Percentiles rank a stretch among this genome's conserved stretches.
phyloP scores from a whole-genome alignment of 2,113 vertebrate genomes.

The Psittacula cyanocephala region DNA sequence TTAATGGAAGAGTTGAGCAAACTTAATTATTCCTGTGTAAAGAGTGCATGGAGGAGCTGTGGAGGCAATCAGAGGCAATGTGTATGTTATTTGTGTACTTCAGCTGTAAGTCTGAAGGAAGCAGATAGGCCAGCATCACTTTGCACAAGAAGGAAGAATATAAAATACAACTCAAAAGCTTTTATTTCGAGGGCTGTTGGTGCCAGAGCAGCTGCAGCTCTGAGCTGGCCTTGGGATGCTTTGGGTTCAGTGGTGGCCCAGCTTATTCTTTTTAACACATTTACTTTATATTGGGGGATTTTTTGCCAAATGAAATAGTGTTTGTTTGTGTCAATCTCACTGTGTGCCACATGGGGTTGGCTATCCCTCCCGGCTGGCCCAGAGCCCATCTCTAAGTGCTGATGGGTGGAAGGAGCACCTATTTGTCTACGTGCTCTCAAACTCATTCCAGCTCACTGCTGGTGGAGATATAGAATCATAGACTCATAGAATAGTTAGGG shows the following conservation, averaged over 20 bases:
- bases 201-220: neutral
- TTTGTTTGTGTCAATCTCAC: neutral
- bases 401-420: neutral
- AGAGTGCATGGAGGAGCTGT: neutral
- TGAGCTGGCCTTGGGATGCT: neutral
- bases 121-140: neutral
- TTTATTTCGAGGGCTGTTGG: neutral
- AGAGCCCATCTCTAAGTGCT: neutral
- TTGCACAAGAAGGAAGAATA: neutral
- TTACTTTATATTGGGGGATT: neutral
- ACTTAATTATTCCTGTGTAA: neutral
- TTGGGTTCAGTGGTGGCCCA: neutral
- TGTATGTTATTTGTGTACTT: neutral
- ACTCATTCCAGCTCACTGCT: neutral
- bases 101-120: neutral
- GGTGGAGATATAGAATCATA: neutral
- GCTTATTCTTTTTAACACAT: neutral
- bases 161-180: neutral
- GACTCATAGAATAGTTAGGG: too few relatives aligned
- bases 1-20: conserved; percentile 15
- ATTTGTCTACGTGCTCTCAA: neutral
- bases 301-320: neutral
- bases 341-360: neutral
- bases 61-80: neutral
- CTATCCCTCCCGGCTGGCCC: neutral